A percentile compares a stretch with the other conserved stretches of the same genome.
Conservation (phyloP, 30 jellyfish, hydroid and myxozoan genomes). For the Hydractinia symbiolongicarpus region DNA sequence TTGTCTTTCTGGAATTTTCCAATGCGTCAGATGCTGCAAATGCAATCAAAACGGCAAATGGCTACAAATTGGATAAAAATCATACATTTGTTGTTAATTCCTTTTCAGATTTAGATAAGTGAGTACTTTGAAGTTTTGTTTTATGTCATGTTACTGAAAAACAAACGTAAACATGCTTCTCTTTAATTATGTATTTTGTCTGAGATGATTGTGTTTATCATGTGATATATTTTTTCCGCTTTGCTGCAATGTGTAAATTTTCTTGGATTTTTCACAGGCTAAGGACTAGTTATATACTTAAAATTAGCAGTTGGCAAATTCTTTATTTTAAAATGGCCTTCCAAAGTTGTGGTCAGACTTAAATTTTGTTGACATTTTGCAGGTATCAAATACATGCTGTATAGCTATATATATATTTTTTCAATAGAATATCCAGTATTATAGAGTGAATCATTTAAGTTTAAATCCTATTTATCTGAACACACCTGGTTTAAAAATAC, state of each 20-base stretch:
- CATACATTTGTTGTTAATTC: constrained; percentile 86
- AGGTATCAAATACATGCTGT: no score
- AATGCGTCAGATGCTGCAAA: constrained; percentile 86
- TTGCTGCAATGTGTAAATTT: no score
- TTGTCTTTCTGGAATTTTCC: constrained; percentile 78
- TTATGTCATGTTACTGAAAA: background rate
- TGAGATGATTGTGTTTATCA: no score
- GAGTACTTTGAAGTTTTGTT: constrained; percentile 7
- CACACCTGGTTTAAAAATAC: background rate
- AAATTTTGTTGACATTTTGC: no score
- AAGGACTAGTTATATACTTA: no score
- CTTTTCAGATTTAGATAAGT: constrained; percentile 87
- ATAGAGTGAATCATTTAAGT: background rate
- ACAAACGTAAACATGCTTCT: background rate
- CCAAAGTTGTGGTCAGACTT: no score
- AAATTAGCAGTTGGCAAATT: no score
- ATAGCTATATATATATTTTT: background rate
- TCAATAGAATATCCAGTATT: background rate
- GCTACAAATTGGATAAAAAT: constrained; percentile 85
- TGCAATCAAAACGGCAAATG: constrained; percentile 95
- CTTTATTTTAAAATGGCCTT: no score
- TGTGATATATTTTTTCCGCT: no score
- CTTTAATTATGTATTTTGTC: background rate
- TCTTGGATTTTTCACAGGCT: no score
- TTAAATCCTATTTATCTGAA: no score